Evolutionary conservation across 2,113 vertebrate species (phyloP).

Genomic region (Salminus brasiliensis): DNA sequence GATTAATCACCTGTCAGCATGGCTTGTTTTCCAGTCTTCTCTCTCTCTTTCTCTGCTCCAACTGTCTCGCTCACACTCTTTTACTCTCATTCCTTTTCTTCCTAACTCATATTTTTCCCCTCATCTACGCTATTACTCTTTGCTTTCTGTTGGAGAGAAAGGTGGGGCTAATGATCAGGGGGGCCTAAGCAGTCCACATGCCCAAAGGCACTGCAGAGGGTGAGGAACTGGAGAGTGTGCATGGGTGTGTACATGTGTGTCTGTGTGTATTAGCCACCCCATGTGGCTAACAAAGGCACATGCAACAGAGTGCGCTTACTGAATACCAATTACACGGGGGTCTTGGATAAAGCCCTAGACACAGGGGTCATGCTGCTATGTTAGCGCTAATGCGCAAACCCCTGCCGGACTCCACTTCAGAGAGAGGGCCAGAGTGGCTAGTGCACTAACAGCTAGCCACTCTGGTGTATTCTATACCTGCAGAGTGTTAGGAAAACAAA

Average conservation of each 20-base stretch:
- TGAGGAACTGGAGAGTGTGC: not conserved
- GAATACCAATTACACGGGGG: slow-evolving; percentile 13
- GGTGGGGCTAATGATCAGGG: no score
- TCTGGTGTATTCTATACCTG: slow-evolving; percentile 12
- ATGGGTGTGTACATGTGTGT: no score
- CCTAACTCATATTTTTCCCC: slow-evolving; percentile 9
- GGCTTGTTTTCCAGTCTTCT: slow-evolving; percentile 49
- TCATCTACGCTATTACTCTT: not conserved
- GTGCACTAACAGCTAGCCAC: slow-evolving; percentile 12
- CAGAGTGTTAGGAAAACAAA: slow-evolving; percentile 6
- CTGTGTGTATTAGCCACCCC: slow-evolving; percentile 7
- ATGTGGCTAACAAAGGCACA: slow-evolving; percentile 23
- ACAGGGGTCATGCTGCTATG: not conserved
- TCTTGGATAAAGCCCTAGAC: slow-evolving; percentile 26
- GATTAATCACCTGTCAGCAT: slow-evolving; percentile 59
- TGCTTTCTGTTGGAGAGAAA: not conserved
- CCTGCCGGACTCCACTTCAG: slow-evolving; percentile 26
- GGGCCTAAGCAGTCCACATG: slow-evolving; percentile 11
- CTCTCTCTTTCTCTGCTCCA: slow-evolving; percentile 15
- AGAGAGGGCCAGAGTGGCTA: slow-evolving; percentile 25
- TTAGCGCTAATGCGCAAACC: not conserved
- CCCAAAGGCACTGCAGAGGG: slow-evolving; percentile 18
- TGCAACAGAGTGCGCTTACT: slow-evolving; percentile 26
- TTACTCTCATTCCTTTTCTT: not conserved
- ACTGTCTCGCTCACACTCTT: slow-evolving; percentile 17